Base-by-base conservation (phyloP, 2,888 invertebrate species). In the Cheilosia pagana region DNA sequence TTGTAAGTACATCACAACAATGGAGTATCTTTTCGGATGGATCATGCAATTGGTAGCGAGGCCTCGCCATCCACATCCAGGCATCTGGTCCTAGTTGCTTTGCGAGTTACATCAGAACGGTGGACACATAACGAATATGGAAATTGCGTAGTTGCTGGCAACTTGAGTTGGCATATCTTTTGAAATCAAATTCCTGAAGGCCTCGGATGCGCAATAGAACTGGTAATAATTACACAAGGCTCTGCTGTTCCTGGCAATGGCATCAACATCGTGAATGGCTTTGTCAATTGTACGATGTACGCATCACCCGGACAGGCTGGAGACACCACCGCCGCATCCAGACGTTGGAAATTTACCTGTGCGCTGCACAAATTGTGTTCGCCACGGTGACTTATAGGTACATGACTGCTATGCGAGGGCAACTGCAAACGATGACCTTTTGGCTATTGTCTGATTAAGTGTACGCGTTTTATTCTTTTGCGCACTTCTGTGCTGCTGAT, bases 251-350 rank as follows among this genome's bases (percentile, higher is more conserved):
- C 52, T 31, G n/a, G n/a, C n/a, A n/a, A n/a, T n/a, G n/a, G 16
- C 55, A 75, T 62, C 31, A 59, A 28, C 68, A 77, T 74, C 53
- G 71, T 67, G 79, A 55, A 85, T 75, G 79, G 59, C 70, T 85
- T 85, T 81, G 81, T 85, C 81, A 81, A 76, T 79, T 83, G 78
- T 57, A 81, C 50, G 70, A 75, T 83, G 78, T 57, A 81, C 50
- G 70, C 70, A 79, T 79, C 75, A 79, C 39, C 74, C 28, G 59
- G 19, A 63, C 62, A 53, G 62, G 60, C 63, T 81, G 41, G 68
- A 52, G 57, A 48, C 59, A 62, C 65, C 57, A 62, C 55, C 77
- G n/a, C 53, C 41, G 25, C 57, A 65, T 59, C 43, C 45, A 12
- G 23, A 23, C 63, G 3, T 1, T 45, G 45, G 19, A 16, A 53